Base-by-base conservation (phyloP, 2,113 vertebrate species). In the Erythrocercus mccallii region DNA sequence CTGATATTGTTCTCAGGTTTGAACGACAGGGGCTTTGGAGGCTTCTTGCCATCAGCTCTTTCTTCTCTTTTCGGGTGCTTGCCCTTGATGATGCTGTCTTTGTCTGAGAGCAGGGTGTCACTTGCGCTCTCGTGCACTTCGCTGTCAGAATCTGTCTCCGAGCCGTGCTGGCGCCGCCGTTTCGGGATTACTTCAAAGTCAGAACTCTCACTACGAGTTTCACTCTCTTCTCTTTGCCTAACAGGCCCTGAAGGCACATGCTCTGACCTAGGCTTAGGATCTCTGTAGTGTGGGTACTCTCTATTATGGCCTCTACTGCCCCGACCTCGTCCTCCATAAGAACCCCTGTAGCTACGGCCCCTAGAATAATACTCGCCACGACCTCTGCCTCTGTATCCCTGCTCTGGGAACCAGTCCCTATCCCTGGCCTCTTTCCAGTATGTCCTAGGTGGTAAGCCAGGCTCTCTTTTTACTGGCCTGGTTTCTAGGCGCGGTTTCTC, bases 131-230 rank as follows among this genome's bases (percentile, higher is more conserved):
- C 99, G 5, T 98, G 98, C 38, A 99, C 98, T 96, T 99, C 99
- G 4, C 99, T 99, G 95, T 99, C 99, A n/a, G 99, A 99, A 94
- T 99, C 99, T 0, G 99, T 99, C 97, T 99, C 99, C 2, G 99
- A 99, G 56, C 99, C 99, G 2, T 99, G 98, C 48, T 99, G 98
- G 6, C 99, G 97, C 18, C 99, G 97, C 13, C 99, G 98, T 90
- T 99, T 99, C 6, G 99, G 99, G 87, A 99, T 97, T 6, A 99
- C 98, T 94, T 99, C 99, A 94, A 99, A 99, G 96, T 99, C 99
- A 3, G 99, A 99, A 95, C 99, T 99, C 96, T 99, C 99, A 17
- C 99, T 99, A 30, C 99, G 99, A 4, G 99, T 99, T 96, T 99
- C 99, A 15, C 99, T 99, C 96, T 99, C 99, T 88, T 99, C 99